Percentiles rank a stretch among this genome's conserved stretches.
Evolutionary conservation across 2,888 invertebrate genomes (phyloP).

Genomic region (Aporophyla nigra): DNA sequence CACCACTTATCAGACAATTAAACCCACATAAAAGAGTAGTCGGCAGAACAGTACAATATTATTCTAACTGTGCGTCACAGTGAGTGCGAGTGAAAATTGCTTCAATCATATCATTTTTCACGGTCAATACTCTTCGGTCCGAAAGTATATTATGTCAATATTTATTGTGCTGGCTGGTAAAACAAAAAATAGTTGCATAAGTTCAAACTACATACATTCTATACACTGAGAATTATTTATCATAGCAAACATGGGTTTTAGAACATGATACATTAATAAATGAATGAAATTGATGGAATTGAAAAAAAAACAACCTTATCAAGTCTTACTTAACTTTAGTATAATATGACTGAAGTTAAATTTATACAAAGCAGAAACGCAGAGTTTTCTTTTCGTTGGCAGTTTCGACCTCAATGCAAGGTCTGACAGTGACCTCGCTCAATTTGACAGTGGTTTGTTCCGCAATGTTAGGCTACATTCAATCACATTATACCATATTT

Average conservation of each 20-base stretch:
- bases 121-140: slow-evolving; percentile 64
- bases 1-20: slow-evolving; percentile 65
- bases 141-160: slow-evolving; percentile 58
- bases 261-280: slow-evolving; percentile 3
- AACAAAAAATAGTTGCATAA: slow-evolving; percentile 30
- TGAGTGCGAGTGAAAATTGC: slow-evolving; percentile 72
- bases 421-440: slow-evolving; percentile 52
- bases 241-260: slow-evolving; percentile 11
- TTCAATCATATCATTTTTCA: slow-evolving; percentile 69
- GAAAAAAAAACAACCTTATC: neutral
- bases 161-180: slow-evolving; percentile 28
- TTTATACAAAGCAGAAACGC: neutral
- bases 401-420: slow-evolving; percentile 53
- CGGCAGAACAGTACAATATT: slow-evolving; percentile 69
- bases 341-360: neutral
- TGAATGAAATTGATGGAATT: neutral
- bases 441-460: slow-evolving; percentile 54
- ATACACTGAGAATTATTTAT: slow-evolving; percentile 32
- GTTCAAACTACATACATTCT: slow-evolving; percentile 14
- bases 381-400: slow-evolving; percentile 33
- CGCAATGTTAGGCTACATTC: slow-evolving; percentile 37
- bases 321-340: neutral
- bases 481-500: slow-evolving; percentile 3
- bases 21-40: slow-evolving; percentile 65
- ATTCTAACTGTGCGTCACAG: slow-evolving; percentile 74